Base-by-base conservation (phyloP, 2,888 invertebrate species). In the Fabriciana adippe region DNA sequence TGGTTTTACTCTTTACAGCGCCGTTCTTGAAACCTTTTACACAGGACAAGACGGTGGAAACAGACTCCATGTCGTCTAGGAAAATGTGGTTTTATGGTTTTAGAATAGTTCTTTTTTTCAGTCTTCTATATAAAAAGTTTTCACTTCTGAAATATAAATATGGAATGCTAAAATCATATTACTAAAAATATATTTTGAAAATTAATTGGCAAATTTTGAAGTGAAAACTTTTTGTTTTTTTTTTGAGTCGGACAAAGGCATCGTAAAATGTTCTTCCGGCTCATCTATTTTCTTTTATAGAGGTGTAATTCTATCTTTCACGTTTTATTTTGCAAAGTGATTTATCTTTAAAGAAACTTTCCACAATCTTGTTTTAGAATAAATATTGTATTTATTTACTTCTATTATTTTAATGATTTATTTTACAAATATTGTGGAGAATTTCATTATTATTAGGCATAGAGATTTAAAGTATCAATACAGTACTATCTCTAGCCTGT, bases 1-100 rank as follows among this genome's bases (percentile, higher is more conserved):
- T 64, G 13, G 26, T 35, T 64, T 55, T 77, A 68, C 70, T 73
- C 74, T 74, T 77, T 74, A 75, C 73, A 74, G 68, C 75, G 73
- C 87, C 88, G 89, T 72, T 81, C 90, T 92, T 92, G 90, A 90
- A 89, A 78, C 89, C 89, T 85, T 75, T 62, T 83, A 87, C 86
- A 79, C 74, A 86, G 87, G 89, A 87, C 89, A 90, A 92, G 91
- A 84, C 89, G 90, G 89, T 84, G 81, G 76, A 76, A 80, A 77
- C 75, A 83, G 84, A 86, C 85, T 81, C 74, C 72, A 77, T 81
- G 77, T 76, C 81, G 79, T 81, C 85, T 81, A 79, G 68, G 67
- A 69, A 35, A 41, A 48, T 48, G 11, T 70, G 55, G 59, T 67
- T 77, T 78, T 78, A 79, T 79, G 75, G 64, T 79, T 77, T 78